These are phyloP conservation scores for Torymus aiolomorphi DNA, from an alignment of 2,888 invertebrate genomes.

Conservation along the genomic window DNA sequence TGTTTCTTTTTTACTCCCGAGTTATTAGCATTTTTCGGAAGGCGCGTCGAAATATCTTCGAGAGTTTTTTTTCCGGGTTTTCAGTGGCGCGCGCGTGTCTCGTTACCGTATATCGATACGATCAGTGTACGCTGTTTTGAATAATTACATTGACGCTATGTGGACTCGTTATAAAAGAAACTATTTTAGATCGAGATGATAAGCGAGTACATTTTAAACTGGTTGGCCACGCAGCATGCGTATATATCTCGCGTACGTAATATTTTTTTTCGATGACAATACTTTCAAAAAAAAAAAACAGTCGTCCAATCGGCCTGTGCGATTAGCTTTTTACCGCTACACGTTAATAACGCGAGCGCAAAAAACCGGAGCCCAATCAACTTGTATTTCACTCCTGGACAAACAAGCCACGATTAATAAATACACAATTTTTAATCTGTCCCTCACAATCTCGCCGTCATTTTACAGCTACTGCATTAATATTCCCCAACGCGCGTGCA, in stretches of 20 bases:
- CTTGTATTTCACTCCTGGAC: too few relatives aligned
- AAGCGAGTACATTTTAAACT: slow-evolving; percentile 5
- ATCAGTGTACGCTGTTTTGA: slow-evolving; percentile 36
- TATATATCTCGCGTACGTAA: neutral
- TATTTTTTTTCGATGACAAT: slow-evolving; percentile 32
- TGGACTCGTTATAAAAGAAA: slow-evolving; percentile 30
- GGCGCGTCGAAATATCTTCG: neutral
- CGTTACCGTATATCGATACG: slow-evolving; percentile 17
- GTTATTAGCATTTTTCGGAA: slow-evolving; percentile 32
- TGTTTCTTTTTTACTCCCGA: neutral
- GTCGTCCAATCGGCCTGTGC: too few relatives aligned
- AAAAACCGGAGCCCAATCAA: too few relatives aligned
- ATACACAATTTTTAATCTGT: too few relatives aligned
- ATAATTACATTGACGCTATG: slow-evolving; percentile 44
- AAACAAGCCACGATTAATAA: too few relatives aligned
- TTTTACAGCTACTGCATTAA: too few relatives aligned
- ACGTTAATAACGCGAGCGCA: too few relatives aligned
- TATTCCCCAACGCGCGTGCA: too few relatives aligned
- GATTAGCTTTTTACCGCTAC: too few relatives aligned
- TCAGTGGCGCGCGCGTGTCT: neutral
- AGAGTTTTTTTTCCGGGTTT: too few relatives aligned
- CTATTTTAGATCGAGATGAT: slow-evolving; percentile 38
- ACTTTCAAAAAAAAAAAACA: neutral
- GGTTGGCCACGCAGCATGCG: neutral
- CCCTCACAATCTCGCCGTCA: too few relatives aligned